These are phyloP conservation scores for Vicugna pacos DNA, from an alignment of 2,113 vertebrate genomes.

Conservation along the genomic window DNA sequence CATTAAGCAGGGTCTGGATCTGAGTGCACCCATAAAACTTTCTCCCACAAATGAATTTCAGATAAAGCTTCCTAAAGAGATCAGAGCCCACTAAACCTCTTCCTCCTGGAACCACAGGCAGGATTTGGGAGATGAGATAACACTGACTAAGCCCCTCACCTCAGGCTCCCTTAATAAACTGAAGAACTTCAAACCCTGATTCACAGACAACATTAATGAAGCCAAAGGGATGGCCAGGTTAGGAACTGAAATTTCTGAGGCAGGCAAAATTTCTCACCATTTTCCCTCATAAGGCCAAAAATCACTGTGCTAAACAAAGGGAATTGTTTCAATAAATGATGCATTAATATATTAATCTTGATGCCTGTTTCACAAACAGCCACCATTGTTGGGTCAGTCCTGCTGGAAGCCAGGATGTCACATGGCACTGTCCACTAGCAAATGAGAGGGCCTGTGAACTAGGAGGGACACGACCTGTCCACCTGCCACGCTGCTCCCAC, in stretches of 20 bases:
- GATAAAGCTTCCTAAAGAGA: constrained; percentile 43
- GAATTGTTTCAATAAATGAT: background rate
- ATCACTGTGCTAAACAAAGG: background rate
- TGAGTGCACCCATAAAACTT: constrained; percentile 31
- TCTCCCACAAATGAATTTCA: constrained; percentile 45
- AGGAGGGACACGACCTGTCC: background rate
- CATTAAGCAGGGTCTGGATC: constrained; percentile 13
- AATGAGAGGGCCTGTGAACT: background rate
- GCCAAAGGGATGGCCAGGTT: background rate
- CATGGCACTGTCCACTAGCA: background rate
- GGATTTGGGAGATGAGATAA: background rate
- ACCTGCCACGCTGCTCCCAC: background rate
- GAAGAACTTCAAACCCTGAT: background rate
- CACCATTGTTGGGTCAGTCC: background rate
- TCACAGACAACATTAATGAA: constrained; percentile 5
- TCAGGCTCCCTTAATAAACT: constrained; percentile 4
- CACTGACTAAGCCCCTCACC: constrained; percentile 22
- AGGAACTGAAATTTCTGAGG: background rate
- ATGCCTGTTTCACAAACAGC: background rate
- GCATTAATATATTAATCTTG: background rate
- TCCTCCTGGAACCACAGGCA: background rate
- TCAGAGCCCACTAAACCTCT: background rate
- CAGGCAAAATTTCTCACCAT: background rate
- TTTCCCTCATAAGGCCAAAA: background rate
- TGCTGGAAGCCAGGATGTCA: background rate